Conservation (phyloP, 1,140 invertebrate genomes). For the Neotoxoptera formosana region DNA sequence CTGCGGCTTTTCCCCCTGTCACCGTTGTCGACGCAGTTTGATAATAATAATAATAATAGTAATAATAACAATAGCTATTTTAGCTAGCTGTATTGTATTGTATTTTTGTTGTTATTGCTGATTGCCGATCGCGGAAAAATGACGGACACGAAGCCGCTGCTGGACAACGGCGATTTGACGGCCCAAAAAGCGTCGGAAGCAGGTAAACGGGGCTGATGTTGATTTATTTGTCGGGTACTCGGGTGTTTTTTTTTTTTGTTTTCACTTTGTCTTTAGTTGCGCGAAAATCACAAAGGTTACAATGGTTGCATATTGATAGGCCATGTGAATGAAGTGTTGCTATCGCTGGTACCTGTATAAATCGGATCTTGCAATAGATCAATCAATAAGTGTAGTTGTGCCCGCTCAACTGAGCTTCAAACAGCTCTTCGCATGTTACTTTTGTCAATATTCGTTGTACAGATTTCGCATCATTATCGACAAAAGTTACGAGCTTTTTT, state of each 20-base stretch:
- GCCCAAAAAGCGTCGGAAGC: neutral
- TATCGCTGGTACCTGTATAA: neutral
- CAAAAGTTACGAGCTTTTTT: too few species aligned
- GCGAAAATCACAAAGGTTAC: neutral
- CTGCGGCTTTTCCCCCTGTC: neutral
- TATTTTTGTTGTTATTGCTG: neutral
- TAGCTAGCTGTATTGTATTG: too few species aligned
- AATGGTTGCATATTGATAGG: neutral
- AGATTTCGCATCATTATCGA: neutral
- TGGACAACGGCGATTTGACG: neutral
- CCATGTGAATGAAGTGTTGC: neutral
- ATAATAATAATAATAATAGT: neutral
- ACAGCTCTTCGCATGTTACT: neutral
- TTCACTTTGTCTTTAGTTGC: neutral
- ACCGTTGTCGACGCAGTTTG: neutral
- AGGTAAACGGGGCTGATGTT: neutral
- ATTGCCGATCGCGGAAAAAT: neutral
- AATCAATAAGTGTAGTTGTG: neutral
- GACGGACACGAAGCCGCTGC: slow-evolving; percentile 38
- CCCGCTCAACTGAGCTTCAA: neutral
- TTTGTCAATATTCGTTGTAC: neutral
- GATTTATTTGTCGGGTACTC: neutral
- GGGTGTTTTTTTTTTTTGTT: neutral
- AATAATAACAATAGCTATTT: neutral
- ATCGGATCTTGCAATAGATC: neutral